A percentile compares a stretch with the other conserved stretches of the same genome.
phyloP scores from a whole-genome alignment of 2,797 vertebrate genomes.

The Semaprochilodus insignis region DNA sequence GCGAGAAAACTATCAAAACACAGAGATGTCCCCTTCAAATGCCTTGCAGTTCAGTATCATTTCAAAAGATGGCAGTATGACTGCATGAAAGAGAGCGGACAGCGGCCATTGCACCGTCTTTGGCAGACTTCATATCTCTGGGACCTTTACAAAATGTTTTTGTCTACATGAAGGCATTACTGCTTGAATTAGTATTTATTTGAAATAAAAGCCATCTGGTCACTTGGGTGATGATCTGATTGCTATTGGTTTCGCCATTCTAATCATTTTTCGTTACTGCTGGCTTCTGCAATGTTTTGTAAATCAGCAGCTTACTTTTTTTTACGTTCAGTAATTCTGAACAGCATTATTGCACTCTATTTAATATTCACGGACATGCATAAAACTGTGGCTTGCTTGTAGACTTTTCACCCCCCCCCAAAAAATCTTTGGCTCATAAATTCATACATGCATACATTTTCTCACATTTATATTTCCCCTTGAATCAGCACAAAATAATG shows the following conservation, averaged over 20 bases:
- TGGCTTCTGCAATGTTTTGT: conserved; percentile 9
- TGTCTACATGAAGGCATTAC: conserved; percentile 24
- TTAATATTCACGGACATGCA: conserved; percentile 34
- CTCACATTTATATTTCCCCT: not conserved
- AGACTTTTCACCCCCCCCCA: not conserved
- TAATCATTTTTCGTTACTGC: conserved; percentile 7
- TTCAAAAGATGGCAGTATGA: conserved; percentile 95
- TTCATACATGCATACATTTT: not conserved
- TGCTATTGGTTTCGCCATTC: conserved; percentile 21
- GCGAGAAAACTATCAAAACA: conserved; percentile 34
- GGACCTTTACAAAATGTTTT: conserved; percentile 22
- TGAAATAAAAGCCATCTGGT: conserved; percentile 39
- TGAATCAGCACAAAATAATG: not conserved
- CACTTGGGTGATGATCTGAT: conserved; percentile 38
- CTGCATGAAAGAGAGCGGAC: conserved; percentile 76
- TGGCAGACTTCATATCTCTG: conserved; percentile 20
- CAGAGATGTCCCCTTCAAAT: conserved; percentile 10
- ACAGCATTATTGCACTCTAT: conserved; percentile 11
- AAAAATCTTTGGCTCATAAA: not conserved
- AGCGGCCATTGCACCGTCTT: not conserved
- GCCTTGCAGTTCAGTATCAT: conserved; percentile 70
- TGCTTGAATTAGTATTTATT: conserved; percentile 30
- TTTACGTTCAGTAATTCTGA: conserved; percentile 22
- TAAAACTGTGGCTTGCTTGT: conserved; percentile 25
- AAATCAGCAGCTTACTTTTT: conserved; percentile 16